Evolutionary conservation across 2,113 vertebrate genomes (phyloP).

Genomic region (Thamnaconus septentrionalis): DNA sequence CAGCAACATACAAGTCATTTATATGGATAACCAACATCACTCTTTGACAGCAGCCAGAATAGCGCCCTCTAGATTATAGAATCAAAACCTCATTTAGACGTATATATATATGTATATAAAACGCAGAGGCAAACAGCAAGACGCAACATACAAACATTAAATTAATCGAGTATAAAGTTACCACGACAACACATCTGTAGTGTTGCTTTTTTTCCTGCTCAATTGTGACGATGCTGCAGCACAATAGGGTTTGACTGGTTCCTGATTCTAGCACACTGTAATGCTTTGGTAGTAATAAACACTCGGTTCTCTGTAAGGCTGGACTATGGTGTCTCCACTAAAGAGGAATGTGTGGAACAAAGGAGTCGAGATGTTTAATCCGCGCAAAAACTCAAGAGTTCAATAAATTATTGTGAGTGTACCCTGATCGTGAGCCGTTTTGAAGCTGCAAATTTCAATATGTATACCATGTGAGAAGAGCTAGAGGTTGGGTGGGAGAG

Average conservation of each 20-base stretch:
- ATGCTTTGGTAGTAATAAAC: slow-evolving; percentile 24
- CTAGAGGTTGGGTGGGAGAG: background rate
- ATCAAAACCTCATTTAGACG: slow-evolving; percentile 12
- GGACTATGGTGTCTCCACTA: background rate
- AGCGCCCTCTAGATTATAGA: slow-evolving; percentile 27
- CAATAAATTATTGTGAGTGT: too few species aligned
- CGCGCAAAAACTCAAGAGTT: too few species aligned
- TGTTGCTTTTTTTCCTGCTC: background rate
- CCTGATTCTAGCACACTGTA: slow-evolving; percentile 7
- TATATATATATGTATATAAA: slow-evolving; percentile 30
- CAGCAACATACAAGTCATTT: slow-evolving; percentile 46
- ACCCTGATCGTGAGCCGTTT: background rate
- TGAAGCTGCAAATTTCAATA: slow-evolving; percentile 9
- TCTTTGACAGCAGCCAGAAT: slow-evolving; percentile 24
- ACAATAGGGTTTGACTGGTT: slow-evolving; percentile 22
- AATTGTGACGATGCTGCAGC: slow-evolving; percentile 5
- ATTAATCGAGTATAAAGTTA: slow-evolving; percentile 42
- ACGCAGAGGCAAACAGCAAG: slow-evolving; percentile 33
- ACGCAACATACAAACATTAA: slow-evolving; percentile 50
- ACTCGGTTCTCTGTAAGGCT: slow-evolving; percentile 2
- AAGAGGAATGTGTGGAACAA: slow-evolving; percentile 10
- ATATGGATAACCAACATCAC: slow-evolving; percentile 39
- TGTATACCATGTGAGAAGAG: background rate
- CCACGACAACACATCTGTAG: slow-evolving; percentile 18
- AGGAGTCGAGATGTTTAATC: too few species aligned